Percentiles rank a stretch among this genome's conserved stretches.
These are phyloP conservation scores for Ranitomeya imitator DNA, from an alignment of 2,113 vertebrate species.

Conservation along the genomic window DNA sequence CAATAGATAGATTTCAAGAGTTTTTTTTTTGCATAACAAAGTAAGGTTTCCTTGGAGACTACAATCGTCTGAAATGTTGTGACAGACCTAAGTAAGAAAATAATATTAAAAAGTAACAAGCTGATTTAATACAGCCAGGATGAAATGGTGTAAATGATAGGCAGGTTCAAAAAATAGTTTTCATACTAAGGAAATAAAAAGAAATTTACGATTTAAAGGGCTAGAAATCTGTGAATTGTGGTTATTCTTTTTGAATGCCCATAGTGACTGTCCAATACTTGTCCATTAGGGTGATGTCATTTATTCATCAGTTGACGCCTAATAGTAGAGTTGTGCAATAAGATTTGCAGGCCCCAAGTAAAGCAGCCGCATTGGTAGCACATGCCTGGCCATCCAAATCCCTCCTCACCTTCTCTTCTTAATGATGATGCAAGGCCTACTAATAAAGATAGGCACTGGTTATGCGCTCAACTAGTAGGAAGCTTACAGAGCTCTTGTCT, in stretches of 20 bases:
- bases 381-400: too few relatives aligned
- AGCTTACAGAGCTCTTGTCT: too few relatives aligned
- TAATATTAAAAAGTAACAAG: conserved; percentile 14
- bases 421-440: too few relatives aligned
- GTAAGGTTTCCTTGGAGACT: conserved; percentile 33
- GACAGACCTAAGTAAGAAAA: conserved; percentile 3
- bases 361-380: too few relatives aligned
- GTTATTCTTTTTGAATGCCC: not conserved
- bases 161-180: not conserved
- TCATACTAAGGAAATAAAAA: not conserved
- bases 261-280: not conserved
- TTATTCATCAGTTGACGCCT: too few relatives aligned
- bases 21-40: conserved; percentile 32
- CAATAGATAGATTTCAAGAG: not conserved
- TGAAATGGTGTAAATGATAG: not conserved
- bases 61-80: conserved; percentile 44
- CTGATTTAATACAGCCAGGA: not conserved
- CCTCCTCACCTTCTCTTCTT: too few relatives aligned
- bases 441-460: too few relatives aligned
- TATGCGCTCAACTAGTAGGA: too few relatives aligned
- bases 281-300: not conserved
- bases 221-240: not conserved
- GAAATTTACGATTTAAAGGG: not conserved
- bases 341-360: too few relatives aligned
- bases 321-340: too few relatives aligned